Base-by-base conservation (phyloP, 2,113 vertebrate genomes). In the Pimephales promelas region DNA sequence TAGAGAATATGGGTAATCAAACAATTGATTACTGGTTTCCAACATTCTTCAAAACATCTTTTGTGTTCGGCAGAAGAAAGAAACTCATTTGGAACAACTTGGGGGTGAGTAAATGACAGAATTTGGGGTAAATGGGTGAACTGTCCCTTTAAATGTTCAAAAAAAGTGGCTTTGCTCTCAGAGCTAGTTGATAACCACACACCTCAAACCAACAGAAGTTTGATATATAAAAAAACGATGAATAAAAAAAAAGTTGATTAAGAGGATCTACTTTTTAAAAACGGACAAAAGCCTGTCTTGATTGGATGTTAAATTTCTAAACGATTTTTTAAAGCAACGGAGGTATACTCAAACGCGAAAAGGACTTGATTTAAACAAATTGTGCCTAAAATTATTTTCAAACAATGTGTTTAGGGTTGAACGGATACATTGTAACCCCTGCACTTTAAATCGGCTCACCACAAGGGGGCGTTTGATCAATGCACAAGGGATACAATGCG, bases 101-200 rank as follows among this genome's bases (percentile, higher is more conserved):
- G 40, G 8, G 36, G 8, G 40, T 10, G 40, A 40, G 40, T 40
- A 40, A 40, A 40, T 40, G 40, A 40, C 40, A 40, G 2, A 9
- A 10, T 40, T 40, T 40, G 9, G 28, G 28, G 2, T 1, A 28
- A 28, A 28, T 40, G 40, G 40, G 40, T 40, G 40, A 40, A 40
- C 40, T 2, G 9, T 10, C 40, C 40, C 40, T 40, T 40, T 10
- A 40, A 8, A 40, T 40, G 36, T 0, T 40, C 36, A 40, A 86
- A 89, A 62, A 89, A 88, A 84, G 87, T 43, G 80, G 80, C 57
- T 88, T 92, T 93, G 91, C 91, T 92, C 92, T 82, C 85, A 83
- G 64, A 88, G 61, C 76, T 34, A 47, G 20, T 14, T 45, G 40
- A 31, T 68, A 72, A 36, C 16, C 49, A 68, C 40, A 13, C 14